A percentile compares a stretch with the other conserved stretches of the same genome.
Conservation (phyloP, 2,888 invertebrate genomes). For the Anticlea derivata region DNA sequence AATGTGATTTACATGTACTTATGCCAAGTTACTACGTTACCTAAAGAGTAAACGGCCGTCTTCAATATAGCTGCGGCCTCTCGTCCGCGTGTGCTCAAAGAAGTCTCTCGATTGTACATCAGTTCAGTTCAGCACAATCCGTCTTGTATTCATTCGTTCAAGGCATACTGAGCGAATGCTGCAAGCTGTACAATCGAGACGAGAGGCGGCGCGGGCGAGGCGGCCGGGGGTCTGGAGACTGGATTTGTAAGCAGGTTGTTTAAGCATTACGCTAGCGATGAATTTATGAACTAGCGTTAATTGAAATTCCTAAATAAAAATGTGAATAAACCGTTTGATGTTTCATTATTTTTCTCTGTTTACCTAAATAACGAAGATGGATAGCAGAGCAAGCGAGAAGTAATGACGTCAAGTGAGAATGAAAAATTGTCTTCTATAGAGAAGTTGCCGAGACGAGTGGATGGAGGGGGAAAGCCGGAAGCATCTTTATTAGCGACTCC, state of each 20-base stretch:
- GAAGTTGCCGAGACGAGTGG: not conserved
- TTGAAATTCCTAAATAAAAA: constrained; percentile 73
- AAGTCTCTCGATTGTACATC: not conserved
- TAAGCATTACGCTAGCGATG: constrained; percentile 70
- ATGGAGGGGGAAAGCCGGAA: not conserved
- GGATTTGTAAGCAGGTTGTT: constrained; percentile 71
- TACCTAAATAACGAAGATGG: constrained; percentile 18
- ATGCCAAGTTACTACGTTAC: no score
- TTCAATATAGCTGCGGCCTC: constrained; percentile 1
- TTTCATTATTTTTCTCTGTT: constrained; percentile 52
- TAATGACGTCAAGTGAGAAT: constrained; percentile 40
- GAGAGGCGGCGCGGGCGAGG: not conserved
- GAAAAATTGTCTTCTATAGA: constrained; percentile 42
- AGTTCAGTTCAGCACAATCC: no score
- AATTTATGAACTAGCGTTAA: constrained; percentile 74
- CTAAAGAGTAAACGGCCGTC: not conserved
- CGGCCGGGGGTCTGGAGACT: constrained; percentile 49
- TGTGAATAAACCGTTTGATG: constrained; percentile 45
- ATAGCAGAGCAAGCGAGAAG: constrained; percentile 2
- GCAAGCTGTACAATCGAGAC: no score
- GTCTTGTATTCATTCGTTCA: no score
- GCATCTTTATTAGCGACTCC: no score
- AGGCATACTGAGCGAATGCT: no score
- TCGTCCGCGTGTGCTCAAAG: not conserved
- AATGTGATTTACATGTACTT: no score